Base-by-base conservation (phyloP, 2,797 vertebrate species). In the Enoplosus armatus region DNA sequence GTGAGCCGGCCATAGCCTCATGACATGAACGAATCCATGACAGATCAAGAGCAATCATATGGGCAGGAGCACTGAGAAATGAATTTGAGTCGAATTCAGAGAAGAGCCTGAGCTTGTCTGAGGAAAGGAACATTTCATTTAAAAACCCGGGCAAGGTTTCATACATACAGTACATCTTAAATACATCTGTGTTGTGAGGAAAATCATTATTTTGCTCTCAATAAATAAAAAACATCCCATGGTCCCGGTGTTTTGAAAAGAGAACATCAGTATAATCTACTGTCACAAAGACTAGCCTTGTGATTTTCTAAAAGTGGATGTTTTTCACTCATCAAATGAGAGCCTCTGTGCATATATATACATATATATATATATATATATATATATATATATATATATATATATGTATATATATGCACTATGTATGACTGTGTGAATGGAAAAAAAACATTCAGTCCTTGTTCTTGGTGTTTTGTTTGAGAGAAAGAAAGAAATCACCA, bases 21-120 rank as follows among this genome's bases (percentile, higher is more conserved):
- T 83, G 78, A 84, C 80, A 86, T 62, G 79, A 89, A 77, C 83
- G 48, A 80, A 87, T 87, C 83, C 84, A 77, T 84, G 86, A 86
- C 82, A 88, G 90, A 91, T 90, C 92, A 93, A 93, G 85, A 89
- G 89, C 77, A 73, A 85, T 87, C 85, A 76, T 41, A 70, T 64
- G 80, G 88, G 74, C 82, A 84, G 78, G 47, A 84, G 74, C 66
- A 73, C 76, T 64, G 83, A 83, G 68, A 78, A 76, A 87, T 59
- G 60, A 72, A 82, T 75, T 83, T 33, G 26, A 84, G 65, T 47
- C 9, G 50, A 83, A 86, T 45, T 85, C 84, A 82, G 68, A 79
- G 43, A 72, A 77, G 48, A 72, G 64, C 62, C 58, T 39, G 65
- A 84, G 85, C 72, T 71, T 56, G 56, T 80, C 43, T 14, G 16